Evolutionary conservation across 1,140 invertebrate species (phyloP).

Genomic region (Theocolax elegans): DNA sequence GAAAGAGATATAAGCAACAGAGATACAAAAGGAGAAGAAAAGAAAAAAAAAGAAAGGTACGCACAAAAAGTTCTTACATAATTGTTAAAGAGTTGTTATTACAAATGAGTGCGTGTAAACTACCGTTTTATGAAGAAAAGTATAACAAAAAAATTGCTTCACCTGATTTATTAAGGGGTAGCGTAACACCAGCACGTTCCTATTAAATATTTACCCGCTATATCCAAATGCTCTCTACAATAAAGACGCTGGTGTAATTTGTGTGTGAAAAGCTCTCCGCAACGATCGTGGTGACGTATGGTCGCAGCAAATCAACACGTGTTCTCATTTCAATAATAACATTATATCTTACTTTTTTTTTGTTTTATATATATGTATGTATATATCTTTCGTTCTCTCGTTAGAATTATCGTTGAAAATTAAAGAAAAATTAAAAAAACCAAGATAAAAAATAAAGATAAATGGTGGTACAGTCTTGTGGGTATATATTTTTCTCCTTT

Average conservation of each 20-base stretch:
- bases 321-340: slow-evolving; percentile 29
- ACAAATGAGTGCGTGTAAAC: slow-evolving; percentile 16
- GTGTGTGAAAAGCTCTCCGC: slow-evolving; percentile 44
- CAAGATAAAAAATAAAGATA: slow-evolving; percentile 23
- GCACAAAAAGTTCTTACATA: slow-evolving; percentile 15
- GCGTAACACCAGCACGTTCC: neutral
- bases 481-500: slow-evolving; percentile 24
- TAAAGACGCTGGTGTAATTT: slow-evolving; percentile 7
- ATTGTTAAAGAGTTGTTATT: neutral
- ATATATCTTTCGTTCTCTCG: no score
- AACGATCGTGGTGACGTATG: slow-evolving; percentile 53
- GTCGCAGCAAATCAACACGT: slow-evolving; percentile 66
- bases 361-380: no score
- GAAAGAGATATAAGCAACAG: neutral
- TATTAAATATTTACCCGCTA: slow-evolving; percentile 21
- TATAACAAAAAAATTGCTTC: slow-evolving; percentile 37
- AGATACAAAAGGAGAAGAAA: neutral
- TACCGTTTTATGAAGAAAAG: slow-evolving; percentile 31
- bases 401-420: neutral
- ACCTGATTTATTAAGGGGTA: slow-evolving; percentile 19
- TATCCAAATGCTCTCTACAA: slow-evolving; percentile 19
- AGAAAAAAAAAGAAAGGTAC: slow-evolving; percentile 1
- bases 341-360: slow-evolving; percentile 30
- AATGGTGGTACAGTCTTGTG: neutral
- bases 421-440: slow-evolving; percentile 15